phyloP scores from a whole-genome alignment of 2,888 invertebrate species.

The Noctua janthe region DNA sequence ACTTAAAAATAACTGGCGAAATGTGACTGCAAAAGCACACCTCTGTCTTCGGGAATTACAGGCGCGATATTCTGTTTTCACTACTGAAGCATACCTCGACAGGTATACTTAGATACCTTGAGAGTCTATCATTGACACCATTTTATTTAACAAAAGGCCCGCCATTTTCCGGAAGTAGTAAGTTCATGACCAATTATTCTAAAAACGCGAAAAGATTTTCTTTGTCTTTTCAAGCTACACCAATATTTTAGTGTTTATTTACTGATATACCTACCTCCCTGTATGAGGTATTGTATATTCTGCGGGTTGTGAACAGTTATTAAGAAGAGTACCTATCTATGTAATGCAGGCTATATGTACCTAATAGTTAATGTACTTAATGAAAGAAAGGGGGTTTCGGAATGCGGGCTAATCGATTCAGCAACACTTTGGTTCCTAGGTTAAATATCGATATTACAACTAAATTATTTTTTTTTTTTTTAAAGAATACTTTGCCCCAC shows the following conservation, averaged over 20 bases:
- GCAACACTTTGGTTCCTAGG: not conserved
- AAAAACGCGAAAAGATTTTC: not conserved
- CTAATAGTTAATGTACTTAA: not conserved
- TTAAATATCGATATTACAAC: not conserved
- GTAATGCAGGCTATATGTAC: not conserved
- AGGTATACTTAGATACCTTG: no score
- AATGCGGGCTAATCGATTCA: slow-evolving; percentile 23
- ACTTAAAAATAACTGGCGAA: not conserved
- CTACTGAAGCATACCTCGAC: no score
- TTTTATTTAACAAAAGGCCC: no score
- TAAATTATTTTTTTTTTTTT: not conserved
- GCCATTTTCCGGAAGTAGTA: no score
- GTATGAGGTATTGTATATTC: not conserved
- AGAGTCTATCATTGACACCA: no score
- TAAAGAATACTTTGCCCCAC: no score
- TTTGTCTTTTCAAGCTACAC: not conserved
- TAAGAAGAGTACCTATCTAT: not conserved
- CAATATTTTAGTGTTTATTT: not conserved
- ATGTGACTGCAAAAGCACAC: no score
- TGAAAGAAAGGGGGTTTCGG: not conserved
- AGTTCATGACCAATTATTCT: no score
- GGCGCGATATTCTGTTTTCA: not conserved
- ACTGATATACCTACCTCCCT: not conserved
- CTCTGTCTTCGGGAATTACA: not conserved
- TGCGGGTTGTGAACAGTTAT: slow-evolving; percentile 10